A percentile compares a stretch with the other conserved stretches of the same genome.
phyloP scores from a whole-genome alignment of 2,888 invertebrate genomes.

The Malachius bipustulatus region DNA sequence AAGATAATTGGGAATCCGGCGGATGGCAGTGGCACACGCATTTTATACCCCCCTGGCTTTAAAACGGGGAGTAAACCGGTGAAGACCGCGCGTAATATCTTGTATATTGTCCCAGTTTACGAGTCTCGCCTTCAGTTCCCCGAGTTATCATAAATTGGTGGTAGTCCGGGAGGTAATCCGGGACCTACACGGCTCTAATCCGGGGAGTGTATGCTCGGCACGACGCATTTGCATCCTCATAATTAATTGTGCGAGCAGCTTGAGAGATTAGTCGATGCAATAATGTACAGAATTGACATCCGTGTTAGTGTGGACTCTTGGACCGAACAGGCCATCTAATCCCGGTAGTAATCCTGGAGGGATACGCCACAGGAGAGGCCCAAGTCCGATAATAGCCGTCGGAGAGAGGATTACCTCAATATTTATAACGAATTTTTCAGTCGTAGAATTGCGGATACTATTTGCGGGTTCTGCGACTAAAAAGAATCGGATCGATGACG shows the following conservation, averaged over 20 bases:
- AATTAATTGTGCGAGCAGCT: constrained; percentile 16
- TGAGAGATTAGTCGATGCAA: constrained; percentile 13
- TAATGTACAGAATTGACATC: constrained; percentile 1
- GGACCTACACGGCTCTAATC: constrained; percentile 17
- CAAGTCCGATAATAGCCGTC: constrained; percentile 1
- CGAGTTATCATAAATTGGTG: constrained; percentile 18
- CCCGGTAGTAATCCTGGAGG: background rate
- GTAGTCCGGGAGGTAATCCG: constrained; percentile 16
- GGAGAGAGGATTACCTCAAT: background rate
- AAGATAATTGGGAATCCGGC: background rate
- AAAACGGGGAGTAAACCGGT: background rate
- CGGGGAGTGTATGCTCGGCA: constrained; percentile 19
- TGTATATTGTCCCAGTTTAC: constrained; percentile 1
- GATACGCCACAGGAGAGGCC: background rate
- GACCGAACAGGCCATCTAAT: background rate
- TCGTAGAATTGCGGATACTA: too few species aligned
- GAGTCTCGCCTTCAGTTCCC: constrained; percentile 1
- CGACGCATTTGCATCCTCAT: constrained; percentile 19
- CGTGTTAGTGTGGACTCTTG: constrained; percentile 1
- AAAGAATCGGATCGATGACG: too few species aligned
- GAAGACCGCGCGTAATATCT: constrained; percentile 3
- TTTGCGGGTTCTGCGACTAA: too few species aligned
- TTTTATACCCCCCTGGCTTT: too few species aligned
- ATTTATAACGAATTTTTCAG: background rate
- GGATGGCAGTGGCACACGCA: too few species aligned